These are phyloP conservation scores for Eriocheir sinensis DNA, from an alignment of 1,140 invertebrate species.

Conservation along the genomic window DNA sequence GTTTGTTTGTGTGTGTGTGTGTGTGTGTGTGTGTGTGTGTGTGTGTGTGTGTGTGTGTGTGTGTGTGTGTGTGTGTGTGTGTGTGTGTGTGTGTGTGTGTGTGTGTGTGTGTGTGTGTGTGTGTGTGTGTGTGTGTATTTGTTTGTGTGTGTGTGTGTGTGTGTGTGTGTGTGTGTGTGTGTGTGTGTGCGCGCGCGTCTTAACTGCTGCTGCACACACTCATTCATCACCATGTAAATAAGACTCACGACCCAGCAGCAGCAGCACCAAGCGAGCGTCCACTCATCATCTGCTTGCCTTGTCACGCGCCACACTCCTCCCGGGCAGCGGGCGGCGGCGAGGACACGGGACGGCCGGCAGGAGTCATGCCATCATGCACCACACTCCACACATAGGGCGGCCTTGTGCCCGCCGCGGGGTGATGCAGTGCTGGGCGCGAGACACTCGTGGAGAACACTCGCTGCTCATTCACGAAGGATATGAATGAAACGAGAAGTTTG, in stretches of 20 bases:
- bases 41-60: neutral
- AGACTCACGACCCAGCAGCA: neutral
- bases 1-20: neutral
- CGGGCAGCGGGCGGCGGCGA: neutral
- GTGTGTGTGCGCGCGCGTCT: neutral
- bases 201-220: neutral
- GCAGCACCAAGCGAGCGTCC: neutral
- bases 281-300: neutral
- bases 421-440: neutral
- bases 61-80: conserved; percentile 7
- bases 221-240: too few species aligned
- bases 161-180: too few species aligned
- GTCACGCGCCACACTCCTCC: neutral
- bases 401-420: too few species aligned
- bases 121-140: neutral
- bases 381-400: neutral
- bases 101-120: conserved; percentile 12
- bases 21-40: neutral
- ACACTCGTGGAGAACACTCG: neutral
- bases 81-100: conserved; percentile 6
- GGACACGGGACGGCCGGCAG: neutral
- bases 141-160: too few species aligned
- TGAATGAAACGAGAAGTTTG: neutral
- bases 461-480: neutral
- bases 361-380: neutral